Evolutionary conservation across 2,113 vertebrate species (phyloP).

Genomic region (Caranx melampygus): DNA sequence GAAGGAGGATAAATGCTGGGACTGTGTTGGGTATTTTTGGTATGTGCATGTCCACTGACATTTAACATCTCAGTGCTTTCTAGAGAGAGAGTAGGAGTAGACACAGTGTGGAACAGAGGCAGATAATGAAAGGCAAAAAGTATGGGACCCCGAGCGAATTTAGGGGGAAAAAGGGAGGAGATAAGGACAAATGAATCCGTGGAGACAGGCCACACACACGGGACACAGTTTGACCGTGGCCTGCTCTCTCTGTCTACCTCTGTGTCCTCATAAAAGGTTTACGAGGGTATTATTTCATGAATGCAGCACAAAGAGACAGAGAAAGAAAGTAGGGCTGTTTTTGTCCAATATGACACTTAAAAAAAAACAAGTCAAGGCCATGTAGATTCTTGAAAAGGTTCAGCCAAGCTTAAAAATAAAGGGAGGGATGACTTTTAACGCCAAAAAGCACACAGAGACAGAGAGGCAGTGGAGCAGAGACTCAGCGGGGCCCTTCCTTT

Average conservation of each 20-base stretch:
- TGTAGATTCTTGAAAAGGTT: slow-evolving; percentile 53
- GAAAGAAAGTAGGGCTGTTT: slow-evolving; percentile 45
- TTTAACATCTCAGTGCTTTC: slow-evolving; percentile 54
- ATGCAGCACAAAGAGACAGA: slow-evolving; percentile 32
- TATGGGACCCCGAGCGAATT: slow-evolving; percentile 52
- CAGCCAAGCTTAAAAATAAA: slow-evolving; percentile 67
- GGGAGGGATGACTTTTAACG: slow-evolving; percentile 64
- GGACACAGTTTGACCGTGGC: slow-evolving; percentile 17
- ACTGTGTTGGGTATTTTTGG: slow-evolving; percentile 62
- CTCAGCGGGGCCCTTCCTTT: slow-evolving; percentile 50
- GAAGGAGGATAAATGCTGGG: slow-evolving; percentile 53
- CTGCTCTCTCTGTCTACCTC: slow-evolving; percentile 33
- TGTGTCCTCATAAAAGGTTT: slow-evolving; percentile 50
- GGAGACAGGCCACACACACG: slow-evolving; percentile 54
- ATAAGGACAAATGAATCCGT: slow-evolving; percentile 60
- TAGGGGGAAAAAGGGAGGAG: slow-evolving; percentile 60
- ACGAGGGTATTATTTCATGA: slow-evolving; percentile 58
- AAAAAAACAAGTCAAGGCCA: slow-evolving; percentile 50
- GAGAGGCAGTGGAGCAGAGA: slow-evolving; percentile 44
- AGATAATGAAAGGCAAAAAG: slow-evolving; percentile 39
- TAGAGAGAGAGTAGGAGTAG: slow-evolving; percentile 11
- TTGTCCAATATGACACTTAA: slow-evolving; percentile 42
- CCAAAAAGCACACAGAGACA: slow-evolving; percentile 41
- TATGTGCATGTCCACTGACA: slow-evolving; percentile 63
- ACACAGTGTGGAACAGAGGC: slow-evolving; percentile 17